Evolutionary conservation across 2,888 invertebrate species (phyloP).

Genomic region (Euplagia quadripunctaria): DNA sequence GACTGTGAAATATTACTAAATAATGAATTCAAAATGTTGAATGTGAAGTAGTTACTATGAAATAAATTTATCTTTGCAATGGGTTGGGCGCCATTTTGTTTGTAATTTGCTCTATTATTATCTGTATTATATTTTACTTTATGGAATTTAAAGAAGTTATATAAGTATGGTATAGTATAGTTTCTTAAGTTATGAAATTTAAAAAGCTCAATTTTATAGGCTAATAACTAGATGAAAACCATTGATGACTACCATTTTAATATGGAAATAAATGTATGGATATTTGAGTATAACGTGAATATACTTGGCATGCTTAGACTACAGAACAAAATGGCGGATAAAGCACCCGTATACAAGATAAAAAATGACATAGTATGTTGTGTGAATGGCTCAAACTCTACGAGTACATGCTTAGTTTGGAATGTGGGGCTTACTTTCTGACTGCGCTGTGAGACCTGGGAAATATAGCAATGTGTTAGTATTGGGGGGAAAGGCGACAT

Average conservation of each 20-base stretch:
- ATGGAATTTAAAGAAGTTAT: background rate
- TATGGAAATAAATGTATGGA: background rate
- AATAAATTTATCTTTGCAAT: constrained; percentile 12
- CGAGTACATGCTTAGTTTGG: constrained; percentile 74
- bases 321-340: constrained; percentile 2
- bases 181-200: background rate
- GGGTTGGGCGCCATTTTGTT: constrained; percentile 1
- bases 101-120: background rate
- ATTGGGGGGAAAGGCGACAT: constrained; percentile 45
- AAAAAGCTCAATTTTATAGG: background rate
- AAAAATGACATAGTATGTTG: constrained; percentile 22
- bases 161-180: background rate
- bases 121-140: background rate
- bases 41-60: constrained; percentile 46
- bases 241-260: background rate
- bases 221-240: background rate
- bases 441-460: constrained; percentile 86
- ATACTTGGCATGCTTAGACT: background rate
- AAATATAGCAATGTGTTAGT: constrained; percentile 81
- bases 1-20: constrained; percentile 52
- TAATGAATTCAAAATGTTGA: constrained; percentile 48
- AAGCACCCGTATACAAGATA: background rate
- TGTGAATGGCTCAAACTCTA: constrained; percentile 55
- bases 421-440: constrained; percentile 82
- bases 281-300: background rate